Evolutionary conservation across 2,113 vertebrate species (phyloP), one percentile per base, ranked within the genome.

Genomic region (Gambusia affinis): DNA sequence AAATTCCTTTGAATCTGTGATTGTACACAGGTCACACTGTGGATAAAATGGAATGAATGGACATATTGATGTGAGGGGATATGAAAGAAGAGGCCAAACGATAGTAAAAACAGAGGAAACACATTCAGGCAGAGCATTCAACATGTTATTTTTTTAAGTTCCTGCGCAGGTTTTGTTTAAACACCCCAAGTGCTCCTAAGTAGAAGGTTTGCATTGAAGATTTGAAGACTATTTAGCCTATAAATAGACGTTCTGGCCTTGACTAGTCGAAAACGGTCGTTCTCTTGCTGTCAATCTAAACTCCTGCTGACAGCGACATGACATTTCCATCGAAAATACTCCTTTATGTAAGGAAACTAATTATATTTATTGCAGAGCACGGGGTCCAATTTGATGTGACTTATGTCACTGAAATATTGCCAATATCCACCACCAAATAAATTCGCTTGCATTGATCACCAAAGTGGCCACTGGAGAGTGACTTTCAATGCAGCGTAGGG

Each of bases 401-500:
- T 84, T 85, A 78, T 85, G 82, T 73, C 83, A 70, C 67, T 82
- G 76, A 87, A 91, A 87, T 88, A 88, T 91, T 76, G 84, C 86
- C 89, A 85, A 91, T 91, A 91, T 87, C 87, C 81, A 78, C 80
- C 66, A 37, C 81, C 81, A 80, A 70, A 92, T 89, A 88, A 92
- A 91, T 91, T 88, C 83, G 70, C 61, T 87, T 74, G 73, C 88
- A 94, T 92, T 91, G 91, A 93, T 93, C 87, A 83, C 70, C 85
- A 94, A 92, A 94, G 92, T 93, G 93, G 90, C 83, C 88, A 88
- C 89, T 80, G 86, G 82, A 90, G 87, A 92, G 91, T 28, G 35
- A 78, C 82, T 87, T 90, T 93, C 86, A 91, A 93, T 75, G 86
- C 76, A 77, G 84, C 61, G 72, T 71, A 83, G 85, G 84, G 79